phyloP scores from a whole-genome alignment of 2,797 vertebrate genomes.

The Enteromius argenteus region DNA sequence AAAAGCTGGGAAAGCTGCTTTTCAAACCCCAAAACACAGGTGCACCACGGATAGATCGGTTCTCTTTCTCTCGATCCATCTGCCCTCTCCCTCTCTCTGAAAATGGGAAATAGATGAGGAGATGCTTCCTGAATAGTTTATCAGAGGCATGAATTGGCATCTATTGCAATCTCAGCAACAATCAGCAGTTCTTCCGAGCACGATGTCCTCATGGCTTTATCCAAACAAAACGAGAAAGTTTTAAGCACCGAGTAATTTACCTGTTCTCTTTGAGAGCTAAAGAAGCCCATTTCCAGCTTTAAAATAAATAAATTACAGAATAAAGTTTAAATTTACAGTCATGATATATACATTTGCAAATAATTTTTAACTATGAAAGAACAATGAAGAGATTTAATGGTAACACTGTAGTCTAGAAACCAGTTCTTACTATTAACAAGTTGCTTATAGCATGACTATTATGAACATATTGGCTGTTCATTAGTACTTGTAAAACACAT shows the following conservation, averaged over 20 bases:
- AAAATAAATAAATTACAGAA: background rate
- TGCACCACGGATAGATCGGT: conserved; percentile 30
- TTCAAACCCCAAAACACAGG: conserved; percentile 55
- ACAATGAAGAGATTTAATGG: background rate
- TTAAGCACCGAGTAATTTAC: background rate
- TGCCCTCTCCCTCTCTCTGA: conserved; percentile 33
- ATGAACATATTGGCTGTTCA: no score
- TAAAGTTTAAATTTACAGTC: background rate
- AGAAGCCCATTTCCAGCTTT: background rate
- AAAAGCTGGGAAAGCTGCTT: conserved; percentile 47
- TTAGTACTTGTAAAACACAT: no score
- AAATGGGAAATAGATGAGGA: conserved; percentile 47
- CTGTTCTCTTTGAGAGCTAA: background rate
- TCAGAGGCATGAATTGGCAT: conserved; percentile 32
- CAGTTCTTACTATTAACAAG: no score
- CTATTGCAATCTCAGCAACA: conserved; percentile 30
- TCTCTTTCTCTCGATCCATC: conserved; percentile 41
- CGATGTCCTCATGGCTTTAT: background rate
- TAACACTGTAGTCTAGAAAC: no score
- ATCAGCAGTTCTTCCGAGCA: conserved; percentile 27
- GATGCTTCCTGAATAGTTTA: conserved; percentile 49
- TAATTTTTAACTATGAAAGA: background rate
- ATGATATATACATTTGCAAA: background rate
- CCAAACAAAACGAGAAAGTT: background rate
- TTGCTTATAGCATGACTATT: no score